A percentile compares a stretch with the other conserved stretches of the same genome.
These are phyloP conservation scores for Ictalurus punctatus DNA, from an alignment of 2,113 vertebrate species.

Conservation along the genomic window DNA sequence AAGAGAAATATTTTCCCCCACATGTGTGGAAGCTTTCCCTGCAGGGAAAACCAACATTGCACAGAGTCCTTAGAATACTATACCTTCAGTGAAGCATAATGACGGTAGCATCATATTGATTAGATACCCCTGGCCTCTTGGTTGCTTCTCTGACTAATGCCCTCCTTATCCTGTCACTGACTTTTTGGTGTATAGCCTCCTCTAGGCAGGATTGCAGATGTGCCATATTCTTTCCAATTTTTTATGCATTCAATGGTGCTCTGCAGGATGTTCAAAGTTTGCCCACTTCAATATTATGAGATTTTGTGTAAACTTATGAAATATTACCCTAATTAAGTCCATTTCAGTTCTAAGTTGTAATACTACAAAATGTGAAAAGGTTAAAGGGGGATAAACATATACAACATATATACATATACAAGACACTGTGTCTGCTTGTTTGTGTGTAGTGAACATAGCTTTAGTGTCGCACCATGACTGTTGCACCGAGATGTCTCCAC, in stretches of 20 bases:
- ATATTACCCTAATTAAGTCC: neutral
- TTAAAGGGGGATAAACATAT: neutral
- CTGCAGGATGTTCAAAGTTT: neutral
- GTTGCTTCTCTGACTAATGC: neutral
- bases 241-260: neutral
- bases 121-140: neutral
- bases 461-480: slow-evolving; percentile 83
- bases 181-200: neutral
- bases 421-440: neutral
- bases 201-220: neutral
- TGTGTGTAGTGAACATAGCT: neutral
- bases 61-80: neutral
- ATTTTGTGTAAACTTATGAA: neutral
- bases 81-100: neutral
- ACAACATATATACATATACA: neutral
- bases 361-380: neutral
- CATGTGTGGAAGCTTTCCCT: neutral
- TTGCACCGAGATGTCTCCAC: slow-evolving; percentile 95
- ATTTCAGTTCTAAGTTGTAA: neutral
- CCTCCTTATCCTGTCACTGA: neutral
- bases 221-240: neutral
- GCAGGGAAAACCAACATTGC: neutral
- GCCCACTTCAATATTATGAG: neutral
- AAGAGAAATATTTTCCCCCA: neutral
- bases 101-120: neutral